Base-by-base conservation (phyloP, 2,113 vertebrate genomes). In the Saccopteryx leptura region DNA sequence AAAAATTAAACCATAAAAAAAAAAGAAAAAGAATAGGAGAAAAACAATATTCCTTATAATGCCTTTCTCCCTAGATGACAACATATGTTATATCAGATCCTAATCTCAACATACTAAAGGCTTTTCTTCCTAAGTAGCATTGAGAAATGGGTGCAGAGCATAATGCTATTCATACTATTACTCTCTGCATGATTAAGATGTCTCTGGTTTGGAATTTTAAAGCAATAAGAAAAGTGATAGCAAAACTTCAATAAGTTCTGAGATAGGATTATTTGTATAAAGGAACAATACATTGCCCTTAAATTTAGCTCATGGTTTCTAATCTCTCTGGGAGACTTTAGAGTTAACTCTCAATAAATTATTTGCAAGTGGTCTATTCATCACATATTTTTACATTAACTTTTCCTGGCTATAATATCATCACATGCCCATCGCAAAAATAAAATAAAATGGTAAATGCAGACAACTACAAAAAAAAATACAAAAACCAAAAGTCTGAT, bases 131-230 rank as follows among this genome's bases (percentile, higher is more conserved):
- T 95, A 97, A 86, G 5, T 19, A 1, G 94, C 95, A 81, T 89
- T 1, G 80, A 97, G 96, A 98, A 94, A 21, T 97, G 95, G 96
- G 94, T 98, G 81, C 89, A 97, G 90, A 98, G 94, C 94, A 98
- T 94, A 95, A 97, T 61, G 96, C 89, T 97, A 98, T 97, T 98
- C 96, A 96, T 95, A 97, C 98, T 98, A 98, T 97, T 98, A 97
- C 97, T 98, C 95, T 97, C 97, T 98, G 96, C 94, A 96, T 98
- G 97, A 95, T 97, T 98, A 98, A 98, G 96, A 93, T 97, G 97
- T 98, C 96, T 97, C 96, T 93, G 98, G 97, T 98, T 98, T 98
- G 96, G 96, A 97, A 90, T 98, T 98, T 98, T 96, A 95, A 98
- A 98, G 93, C 94, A 98, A 58, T 28, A 96, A 97, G 95, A 98